Conservation (phyloP, 1,140 invertebrate genomes). For the Cydia amplana region DNA sequence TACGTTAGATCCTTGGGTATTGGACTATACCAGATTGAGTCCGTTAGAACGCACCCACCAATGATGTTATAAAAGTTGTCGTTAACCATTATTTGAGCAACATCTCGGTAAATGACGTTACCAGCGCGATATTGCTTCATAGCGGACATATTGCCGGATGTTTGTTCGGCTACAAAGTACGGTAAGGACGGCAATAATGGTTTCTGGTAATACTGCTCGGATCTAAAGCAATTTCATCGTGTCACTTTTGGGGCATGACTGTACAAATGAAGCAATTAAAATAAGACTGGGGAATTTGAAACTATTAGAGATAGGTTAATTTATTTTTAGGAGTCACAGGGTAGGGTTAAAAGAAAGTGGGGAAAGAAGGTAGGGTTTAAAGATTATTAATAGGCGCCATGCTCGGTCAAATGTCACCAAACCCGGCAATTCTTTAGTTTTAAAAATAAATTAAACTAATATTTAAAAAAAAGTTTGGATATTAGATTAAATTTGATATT, state of each 20-base stretch:
- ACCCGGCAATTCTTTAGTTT: no score
- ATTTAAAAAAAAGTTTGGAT: no score
- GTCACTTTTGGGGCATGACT: background rate
- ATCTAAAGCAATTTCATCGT: background rate
- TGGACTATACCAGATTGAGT: background rate
- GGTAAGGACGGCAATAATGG: background rate
- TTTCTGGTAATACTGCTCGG: background rate
- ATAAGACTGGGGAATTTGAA: background rate
- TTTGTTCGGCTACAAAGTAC: slow-evolving; percentile 1
- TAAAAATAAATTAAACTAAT: no score
- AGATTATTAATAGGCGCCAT: no score
- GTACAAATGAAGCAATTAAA: background rate
- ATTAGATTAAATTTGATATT: no score
- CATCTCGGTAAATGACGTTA: background rate
- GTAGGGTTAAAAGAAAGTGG: no score
- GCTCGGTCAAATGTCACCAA: no score
- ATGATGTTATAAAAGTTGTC: background rate
- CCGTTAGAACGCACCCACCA: no score
- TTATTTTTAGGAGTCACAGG: no score
- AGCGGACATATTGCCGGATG: background rate
- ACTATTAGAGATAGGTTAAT: background rate
- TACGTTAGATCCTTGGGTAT: background rate
- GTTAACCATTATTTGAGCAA: background rate
- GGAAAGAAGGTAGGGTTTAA: no score
- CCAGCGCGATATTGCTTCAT: background rate